Conservation (phyloP, 2,797 vertebrate species). For the Ibycter americanus region DNA sequence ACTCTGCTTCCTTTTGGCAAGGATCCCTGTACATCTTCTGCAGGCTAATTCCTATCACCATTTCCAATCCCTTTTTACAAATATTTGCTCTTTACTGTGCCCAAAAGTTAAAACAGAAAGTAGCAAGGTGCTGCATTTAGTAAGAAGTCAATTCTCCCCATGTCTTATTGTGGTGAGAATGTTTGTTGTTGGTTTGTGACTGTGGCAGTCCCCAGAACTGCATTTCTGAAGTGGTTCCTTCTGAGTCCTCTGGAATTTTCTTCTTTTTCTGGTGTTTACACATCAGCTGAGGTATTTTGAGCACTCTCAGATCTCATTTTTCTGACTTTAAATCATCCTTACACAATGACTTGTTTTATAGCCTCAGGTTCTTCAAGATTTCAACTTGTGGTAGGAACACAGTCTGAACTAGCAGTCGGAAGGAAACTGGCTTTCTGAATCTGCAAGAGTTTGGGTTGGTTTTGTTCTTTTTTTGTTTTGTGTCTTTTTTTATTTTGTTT, state of each 20-base stretch:
- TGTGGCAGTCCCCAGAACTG: neutral
- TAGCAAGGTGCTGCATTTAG: neutral
- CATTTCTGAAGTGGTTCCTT: constrained; percentile 8
- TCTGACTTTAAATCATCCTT: neutral
- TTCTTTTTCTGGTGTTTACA: constrained; percentile 33
- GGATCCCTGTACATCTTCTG: neutral
- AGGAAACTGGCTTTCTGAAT: neutral
- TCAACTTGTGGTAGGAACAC: neutral
- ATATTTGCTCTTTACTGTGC: constrained; percentile 21
- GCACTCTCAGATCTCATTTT: neutral
- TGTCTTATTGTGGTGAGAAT: neutral
- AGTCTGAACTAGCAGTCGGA: neutral
- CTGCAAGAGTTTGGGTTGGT: neutral
- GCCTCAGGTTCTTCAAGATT: neutral
- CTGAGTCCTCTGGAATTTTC: constrained; percentile 4
- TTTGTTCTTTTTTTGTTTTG: too few species aligned
- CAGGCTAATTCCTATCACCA: neutral
- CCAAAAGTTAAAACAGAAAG: neutral
- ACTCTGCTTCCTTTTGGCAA: neutral
- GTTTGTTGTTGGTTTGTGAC: neutral
- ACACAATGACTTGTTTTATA: neutral
- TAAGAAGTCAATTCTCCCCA: neutral
- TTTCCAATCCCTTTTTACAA: constrained; percentile 1
- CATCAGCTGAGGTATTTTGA: constrained; percentile 21
- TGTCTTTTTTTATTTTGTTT: neutral